Percentiles rank a stretch among this genome's conserved stretches.
Evolutionary conservation across 92 coral and sea anemone species (phyloP).

Genomic region (Diadumene lineata): DNA sequence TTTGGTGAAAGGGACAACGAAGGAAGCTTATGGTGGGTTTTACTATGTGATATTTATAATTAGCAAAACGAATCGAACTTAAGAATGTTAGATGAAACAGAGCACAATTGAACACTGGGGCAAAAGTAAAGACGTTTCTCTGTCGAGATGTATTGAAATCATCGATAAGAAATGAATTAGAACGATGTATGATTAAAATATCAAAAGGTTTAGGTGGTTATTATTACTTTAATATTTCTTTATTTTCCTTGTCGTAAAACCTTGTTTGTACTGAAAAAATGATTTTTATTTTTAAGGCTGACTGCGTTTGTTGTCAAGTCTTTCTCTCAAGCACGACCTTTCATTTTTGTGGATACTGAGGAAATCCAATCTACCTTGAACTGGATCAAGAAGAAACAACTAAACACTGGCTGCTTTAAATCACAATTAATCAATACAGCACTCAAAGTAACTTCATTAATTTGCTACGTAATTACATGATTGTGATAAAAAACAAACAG

Average conservation of each 20-base stretch:
- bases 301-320: slow-evolving; percentile 99
- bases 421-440: slow-evolving; percentile 50
- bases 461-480: background rate
- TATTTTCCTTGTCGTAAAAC: background rate
- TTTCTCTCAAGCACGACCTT: slow-evolving; percentile 84
- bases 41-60: background rate
- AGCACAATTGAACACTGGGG: no score
- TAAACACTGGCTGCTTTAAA: slow-evolving; percentile 72
- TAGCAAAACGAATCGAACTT: no score
- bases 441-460: slow-evolving; percentile 60
- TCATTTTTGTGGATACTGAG: slow-evolving; percentile 73
- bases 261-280: background rate
- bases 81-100: no score
- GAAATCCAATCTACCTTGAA: slow-evolving; percentile 53
- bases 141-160: no score
- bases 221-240: no score
- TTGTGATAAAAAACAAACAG: no score
- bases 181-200: no score
- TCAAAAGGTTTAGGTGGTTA: no score
- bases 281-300: slow-evolving; percentile 54
- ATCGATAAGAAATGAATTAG: no score
- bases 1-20: slow-evolving; percentile 77
- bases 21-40: slow-evolving; percentile 91
- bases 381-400: slow-evolving; percentile 74
- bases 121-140: no score